Evolutionary conservation across 2,797 vertebrate species (phyloP), one percentile per base, ranked within the genome.

Genomic region (Chelidonichthys spinosus): DNA sequence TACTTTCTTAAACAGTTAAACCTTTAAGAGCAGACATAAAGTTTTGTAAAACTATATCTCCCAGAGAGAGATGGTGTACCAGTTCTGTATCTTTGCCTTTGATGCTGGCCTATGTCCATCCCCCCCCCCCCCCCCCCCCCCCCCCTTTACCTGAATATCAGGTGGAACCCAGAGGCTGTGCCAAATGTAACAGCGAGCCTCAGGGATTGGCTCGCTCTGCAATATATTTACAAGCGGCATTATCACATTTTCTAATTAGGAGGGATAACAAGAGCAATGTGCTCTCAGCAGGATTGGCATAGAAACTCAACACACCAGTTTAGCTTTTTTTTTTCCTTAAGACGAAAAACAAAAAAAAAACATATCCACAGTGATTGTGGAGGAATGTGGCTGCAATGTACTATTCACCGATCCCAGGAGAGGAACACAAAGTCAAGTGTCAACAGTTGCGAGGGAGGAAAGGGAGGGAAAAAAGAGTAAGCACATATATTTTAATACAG

Each of bases 231-330:
- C 78, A 81, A 69, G 90, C 72, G 78, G 75, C 82, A 72, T 74
- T 90, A 90, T 85, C 90, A 92, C 91, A 72, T 94, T 93, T 92
- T 90, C 88, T 94, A 95, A 95, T 95, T 94, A 94, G 90, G 56
- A 73, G 73, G 79, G 89, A 89, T 93, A 90, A 90, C 79, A 87
- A 91, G 82, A 89, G 81, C 85, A 76, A 87, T 85, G 69, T 72
- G 78, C 83, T 88, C 89, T 79, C 69, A 79, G 85, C 79, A 82
- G 84, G 91, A 88, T 82, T 87, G 87, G 82, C 70, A 86, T 81
- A 66, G 71, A 87, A 93, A 86, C 85, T 83, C 87, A 82, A 85
- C 43, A 85, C 58, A 79, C 88, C 75, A 44, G 37, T 79, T 89
- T 89, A 88, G 78, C 25, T 25, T 25, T 25, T 25, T 25, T 78